Conservation (phyloP, 2,888 invertebrate species). For the Cephus pygmeus region DNA sequence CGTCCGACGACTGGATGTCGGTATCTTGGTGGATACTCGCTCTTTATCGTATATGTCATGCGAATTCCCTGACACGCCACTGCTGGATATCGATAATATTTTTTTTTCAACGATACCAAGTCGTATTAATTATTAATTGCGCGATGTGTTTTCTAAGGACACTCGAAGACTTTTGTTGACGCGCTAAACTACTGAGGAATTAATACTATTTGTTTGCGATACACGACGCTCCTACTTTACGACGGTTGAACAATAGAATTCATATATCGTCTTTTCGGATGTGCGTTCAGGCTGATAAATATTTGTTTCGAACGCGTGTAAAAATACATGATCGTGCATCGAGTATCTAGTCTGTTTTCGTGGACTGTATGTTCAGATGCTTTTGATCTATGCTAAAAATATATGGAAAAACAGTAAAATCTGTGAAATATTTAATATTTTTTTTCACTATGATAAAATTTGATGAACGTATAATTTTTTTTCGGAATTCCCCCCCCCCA, state of each 20-base stretch:
- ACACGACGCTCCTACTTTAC: neutral
- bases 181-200: neutral
- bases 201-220: neutral
- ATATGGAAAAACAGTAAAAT: no score
- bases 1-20: neutral
- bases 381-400: neutral
- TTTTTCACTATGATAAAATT: no score
- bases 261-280: neutral
- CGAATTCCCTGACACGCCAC: neutral
- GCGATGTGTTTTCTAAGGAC: neutral
- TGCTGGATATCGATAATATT: neutral
- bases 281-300: neutral
- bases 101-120: neutral
- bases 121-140: neutral
- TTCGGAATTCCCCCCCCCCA: accelerated
- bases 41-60: neutral
- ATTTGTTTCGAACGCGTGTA: neutral
- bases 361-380: no score
- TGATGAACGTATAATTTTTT: neutral
- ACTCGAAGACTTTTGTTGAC: neutral
- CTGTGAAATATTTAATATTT: no score
- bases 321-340: neutral
- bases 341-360: neutral
- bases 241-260: neutral
- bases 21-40: neutral